These are phyloP conservation scores for Eupithecia subumbrata DNA, from an alignment of 2,888 invertebrate species.

Conservation along the genomic window DNA sequence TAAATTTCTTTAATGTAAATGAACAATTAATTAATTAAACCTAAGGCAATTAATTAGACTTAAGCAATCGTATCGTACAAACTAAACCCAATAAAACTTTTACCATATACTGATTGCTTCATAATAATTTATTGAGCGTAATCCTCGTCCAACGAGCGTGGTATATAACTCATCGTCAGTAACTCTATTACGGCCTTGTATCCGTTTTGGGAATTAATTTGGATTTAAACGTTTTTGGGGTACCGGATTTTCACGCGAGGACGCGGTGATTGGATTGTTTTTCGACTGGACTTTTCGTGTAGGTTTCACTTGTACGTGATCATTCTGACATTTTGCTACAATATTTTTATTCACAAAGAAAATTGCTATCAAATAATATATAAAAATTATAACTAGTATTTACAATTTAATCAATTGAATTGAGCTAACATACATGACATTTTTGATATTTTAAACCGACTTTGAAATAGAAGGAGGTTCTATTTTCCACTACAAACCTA, in stretches of 20 bases:
- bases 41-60: not conserved
- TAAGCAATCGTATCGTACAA: slow-evolving; percentile 48
- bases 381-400: too few relatives aligned
- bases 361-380: too few relatives aligned
- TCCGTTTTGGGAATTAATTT: slow-evolving; percentile 61
- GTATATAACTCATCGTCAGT: slow-evolving; percentile 73
- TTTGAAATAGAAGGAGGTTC: too few relatives aligned
- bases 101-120: slow-evolving; percentile 80
- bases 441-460: too few relatives aligned
- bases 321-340: not conserved
- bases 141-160: slow-evolving; percentile 73
- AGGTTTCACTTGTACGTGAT: not conserved
- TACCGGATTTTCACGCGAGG: slow-evolving; percentile 36
- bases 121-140: slow-evolving; percentile 81
- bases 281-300: not conserved
- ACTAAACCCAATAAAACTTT: slow-evolving; percentile 64
- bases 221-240: slow-evolving; percentile 49
- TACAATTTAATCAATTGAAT: too few relatives aligned
- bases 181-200: slow-evolving; percentile 61
- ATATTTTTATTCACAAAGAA: too few relatives aligned
- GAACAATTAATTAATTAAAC: too few relatives aligned
- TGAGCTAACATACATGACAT: too few relatives aligned
- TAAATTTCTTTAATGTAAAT: not conserved
- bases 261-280: not conserved
- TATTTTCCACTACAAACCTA: too few relatives aligned